phyloP scores from a whole-genome alignment of 2,113 vertebrate species.

The Rhadina sibilatrix region DNA sequence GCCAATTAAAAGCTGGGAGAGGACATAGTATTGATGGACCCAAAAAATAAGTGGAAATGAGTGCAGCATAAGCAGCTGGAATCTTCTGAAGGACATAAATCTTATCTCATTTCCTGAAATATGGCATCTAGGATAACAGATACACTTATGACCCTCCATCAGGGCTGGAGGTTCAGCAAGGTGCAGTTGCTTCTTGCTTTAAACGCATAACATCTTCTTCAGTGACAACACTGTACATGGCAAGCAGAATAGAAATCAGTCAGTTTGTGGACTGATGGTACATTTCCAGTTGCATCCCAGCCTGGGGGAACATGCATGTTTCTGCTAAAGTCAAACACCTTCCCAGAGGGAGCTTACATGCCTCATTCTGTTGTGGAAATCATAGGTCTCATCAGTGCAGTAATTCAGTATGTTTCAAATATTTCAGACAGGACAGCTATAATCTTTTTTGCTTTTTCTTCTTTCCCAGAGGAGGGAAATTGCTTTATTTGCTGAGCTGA shows the following conservation, averaged over 20 bases:
- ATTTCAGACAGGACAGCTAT: conserved; percentile 28
- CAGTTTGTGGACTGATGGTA: background rate
- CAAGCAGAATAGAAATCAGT: conserved; percentile 43
- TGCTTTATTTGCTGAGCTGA: background rate
- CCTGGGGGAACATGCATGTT: conserved; percentile 32
- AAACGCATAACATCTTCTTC: background rate
- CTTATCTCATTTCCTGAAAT: background rate
- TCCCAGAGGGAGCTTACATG: conserved; percentile 21
- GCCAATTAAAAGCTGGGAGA: background rate
- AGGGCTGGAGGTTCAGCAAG: too few relatives aligned
- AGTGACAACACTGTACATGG: background rate
- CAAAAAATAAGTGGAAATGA: background rate
- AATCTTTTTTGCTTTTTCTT: conserved; percentile 24
- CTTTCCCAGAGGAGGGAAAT: conserved; percentile 10
- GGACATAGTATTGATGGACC: background rate
- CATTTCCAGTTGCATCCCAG: conserved; percentile 6
- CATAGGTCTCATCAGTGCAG: conserved; percentile 42
- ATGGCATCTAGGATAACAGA: background rate
- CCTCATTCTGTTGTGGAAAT: conserved; percentile 24
- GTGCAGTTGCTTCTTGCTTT: background rate
- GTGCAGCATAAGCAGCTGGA: background rate
- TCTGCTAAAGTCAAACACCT: conserved; percentile 19
- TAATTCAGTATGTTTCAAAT: conserved; percentile 41
- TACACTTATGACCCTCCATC: background rate
- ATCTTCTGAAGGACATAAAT: background rate